Conservation (phyloP, 2,797 vertebrate species). For the Darevskia nairensis region DNA sequence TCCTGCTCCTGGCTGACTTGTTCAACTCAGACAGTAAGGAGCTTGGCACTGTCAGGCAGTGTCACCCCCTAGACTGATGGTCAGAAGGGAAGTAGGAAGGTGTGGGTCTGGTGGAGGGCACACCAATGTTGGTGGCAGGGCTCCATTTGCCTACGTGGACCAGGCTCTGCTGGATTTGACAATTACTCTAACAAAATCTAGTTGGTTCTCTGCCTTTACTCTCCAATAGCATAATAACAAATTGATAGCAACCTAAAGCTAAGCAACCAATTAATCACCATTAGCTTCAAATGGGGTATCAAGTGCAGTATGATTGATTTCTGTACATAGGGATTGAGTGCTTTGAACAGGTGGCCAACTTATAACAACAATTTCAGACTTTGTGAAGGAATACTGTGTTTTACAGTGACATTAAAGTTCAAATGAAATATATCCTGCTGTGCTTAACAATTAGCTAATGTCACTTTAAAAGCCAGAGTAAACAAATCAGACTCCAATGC, state of each 20-base stretch:
- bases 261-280: conserved; percentile 63
- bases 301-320: conserved; percentile 67
- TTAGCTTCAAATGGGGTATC: conserved; percentile 60
- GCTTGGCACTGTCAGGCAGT: no score
- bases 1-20: no score
- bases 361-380: conserved; percentile 72
- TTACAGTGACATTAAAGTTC: conserved; percentile 77
- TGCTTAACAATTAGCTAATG: conserved; percentile 75
- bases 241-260: conserved; percentile 47
- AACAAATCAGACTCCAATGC: conserved; percentile 67
- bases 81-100: no score
- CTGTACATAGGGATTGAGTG: conserved; percentile 62
- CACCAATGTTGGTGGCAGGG: no score
- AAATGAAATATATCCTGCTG: conserved; percentile 74
- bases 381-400: conserved; percentile 67
- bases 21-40: no score
- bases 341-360: conserved; percentile 74
- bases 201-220: conserved; percentile 20
- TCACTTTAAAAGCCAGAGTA: conserved; percentile 74
- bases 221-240: conserved; percentile 53
- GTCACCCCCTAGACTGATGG: no score
- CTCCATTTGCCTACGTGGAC: no score
- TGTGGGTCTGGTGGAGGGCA: no score
- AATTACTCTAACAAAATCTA: not conserved
- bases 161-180: not conserved